Percentiles rank a stretch among this genome's conserved stretches.
These are phyloP conservation scores for Rhopalosiphum padi DNA, from an alignment of 1,140 invertebrate species.

Conservation along the genomic window DNA sequence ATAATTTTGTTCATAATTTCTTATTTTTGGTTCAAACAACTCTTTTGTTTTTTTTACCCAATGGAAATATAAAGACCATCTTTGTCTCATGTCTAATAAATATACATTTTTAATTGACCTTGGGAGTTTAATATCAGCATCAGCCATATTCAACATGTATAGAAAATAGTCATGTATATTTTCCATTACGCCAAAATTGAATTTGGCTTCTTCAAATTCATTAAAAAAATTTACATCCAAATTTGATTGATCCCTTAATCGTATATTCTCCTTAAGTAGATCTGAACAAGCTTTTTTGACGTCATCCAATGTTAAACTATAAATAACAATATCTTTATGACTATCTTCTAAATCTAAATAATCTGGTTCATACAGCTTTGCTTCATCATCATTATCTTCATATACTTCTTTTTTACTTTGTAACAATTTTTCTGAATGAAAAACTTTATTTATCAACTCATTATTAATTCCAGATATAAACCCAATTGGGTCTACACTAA, in stretches of 20 bases:
- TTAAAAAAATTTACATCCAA: neutral
- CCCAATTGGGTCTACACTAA: neutral
- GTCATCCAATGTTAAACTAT: slow-evolving; percentile 28
- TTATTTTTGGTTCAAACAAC: slow-evolving; percentile 9
- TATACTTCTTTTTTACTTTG: neutral
- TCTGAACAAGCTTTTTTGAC: neutral
- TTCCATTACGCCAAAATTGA: slow-evolving; percentile 17
- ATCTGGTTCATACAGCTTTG: too few species aligned
- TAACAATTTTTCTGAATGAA: neutral
- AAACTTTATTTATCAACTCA: neutral
- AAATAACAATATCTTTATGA: slow-evolving; percentile 25
- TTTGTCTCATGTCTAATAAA: slow-evolving; percentile 5
- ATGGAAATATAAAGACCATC: slow-evolving; percentile 29
- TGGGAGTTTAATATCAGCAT: neutral
- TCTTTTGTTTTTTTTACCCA: neutral
- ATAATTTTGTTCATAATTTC: neutral
- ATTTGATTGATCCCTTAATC: neutral
- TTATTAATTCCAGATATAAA: neutral
- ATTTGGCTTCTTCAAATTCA: neutral
- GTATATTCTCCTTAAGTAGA: neutral
- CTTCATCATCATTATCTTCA: neutral
- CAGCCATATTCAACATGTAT: slow-evolving; percentile 3
- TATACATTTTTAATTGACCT: neutral
- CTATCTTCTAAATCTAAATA: neutral
- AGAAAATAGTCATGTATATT: neutral